These are phyloP conservation scores for Thaumetopoea pityocampa DNA, from an alignment of 1,140 invertebrate species.

Conservation along the genomic window DNA sequence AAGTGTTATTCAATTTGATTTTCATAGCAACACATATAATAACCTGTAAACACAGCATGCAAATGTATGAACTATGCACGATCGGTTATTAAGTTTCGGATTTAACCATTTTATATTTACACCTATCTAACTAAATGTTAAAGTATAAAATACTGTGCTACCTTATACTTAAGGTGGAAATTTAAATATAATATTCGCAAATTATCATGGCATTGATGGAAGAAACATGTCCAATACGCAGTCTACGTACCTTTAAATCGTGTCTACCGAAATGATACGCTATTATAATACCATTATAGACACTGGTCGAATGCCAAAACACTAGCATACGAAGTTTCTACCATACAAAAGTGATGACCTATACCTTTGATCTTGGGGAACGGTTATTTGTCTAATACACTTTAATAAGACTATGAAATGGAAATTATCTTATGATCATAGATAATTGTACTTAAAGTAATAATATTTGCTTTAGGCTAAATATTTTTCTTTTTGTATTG, in stretches of 20 bases:
- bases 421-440: slow-evolving; percentile 10
- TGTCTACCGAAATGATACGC: slow-evolving; percentile 51
- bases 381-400: slow-evolving; percentile 28
- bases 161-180: neutral
- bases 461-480: no score
- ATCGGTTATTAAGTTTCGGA: slow-evolving; percentile 22
- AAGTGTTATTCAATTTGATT: slow-evolving; percentile 35
- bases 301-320: slow-evolving; percentile 42
- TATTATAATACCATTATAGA: slow-evolving; percentile 61
- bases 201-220: slow-evolving; percentile 7
- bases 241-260: slow-evolving; percentile 45
- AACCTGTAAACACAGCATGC: slow-evolving; percentile 41
- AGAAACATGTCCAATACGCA: slow-evolving; percentile 52
- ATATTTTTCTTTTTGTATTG: no score
- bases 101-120: slow-evolving; percentile 1
- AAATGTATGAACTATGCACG: slow-evolving; percentile 44
- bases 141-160: neutral
- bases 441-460: slow-evolving; percentile 2
- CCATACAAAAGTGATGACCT: slow-evolving; percentile 43
- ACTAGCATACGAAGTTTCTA: slow-evolving; percentile 32
- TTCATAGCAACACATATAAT: slow-evolving; percentile 33
- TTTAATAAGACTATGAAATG: slow-evolving; percentile 18
- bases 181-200: neutral
- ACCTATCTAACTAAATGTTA: neutral
- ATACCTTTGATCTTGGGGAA: slow-evolving; percentile 53